Conservation (phyloP, 2,888 invertebrate genomes). For the Diogma glabrata region DNA sequence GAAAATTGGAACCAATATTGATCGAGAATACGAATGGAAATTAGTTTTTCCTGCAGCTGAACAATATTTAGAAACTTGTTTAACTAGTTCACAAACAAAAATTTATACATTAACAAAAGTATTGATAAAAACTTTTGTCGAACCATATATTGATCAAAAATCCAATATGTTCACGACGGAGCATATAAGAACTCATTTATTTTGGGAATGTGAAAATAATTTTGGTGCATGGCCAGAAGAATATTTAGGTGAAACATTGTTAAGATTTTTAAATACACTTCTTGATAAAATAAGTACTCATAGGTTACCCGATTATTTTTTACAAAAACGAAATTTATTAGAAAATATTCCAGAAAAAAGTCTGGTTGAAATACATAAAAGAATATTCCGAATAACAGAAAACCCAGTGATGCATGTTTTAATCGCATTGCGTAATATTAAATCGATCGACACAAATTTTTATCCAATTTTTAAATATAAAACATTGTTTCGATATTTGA, state of each 20-base stretch:
- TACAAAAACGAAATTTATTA: slow-evolving; percentile 59
- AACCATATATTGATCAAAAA: slow-evolving; percentile 46
- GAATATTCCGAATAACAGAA: slow-evolving; percentile 54
- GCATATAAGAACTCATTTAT: slow-evolving; percentile 61
- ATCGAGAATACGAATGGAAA: slow-evolving; percentile 64
- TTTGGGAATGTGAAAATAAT: slow-evolving; percentile 66
- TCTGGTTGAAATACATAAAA: slow-evolving; percentile 51
- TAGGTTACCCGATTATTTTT: slow-evolving; percentile 59
- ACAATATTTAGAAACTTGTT: slow-evolving; percentile 56
- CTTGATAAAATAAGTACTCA: slow-evolving; percentile 49
- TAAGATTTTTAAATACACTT: slow-evolving; percentile 49
- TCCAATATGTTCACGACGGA: slow-evolving; percentile 51
- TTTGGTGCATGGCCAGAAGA: slow-evolving; percentile 63
- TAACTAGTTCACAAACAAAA: slow-evolving; percentile 58
- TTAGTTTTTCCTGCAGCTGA: slow-evolving; percentile 67
- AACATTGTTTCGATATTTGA: slow-evolving; percentile 46
- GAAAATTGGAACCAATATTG: slow-evolving; percentile 47
- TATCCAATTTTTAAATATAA: slow-evolving; percentile 52
- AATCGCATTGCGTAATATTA: slow-evolving; percentile 54
- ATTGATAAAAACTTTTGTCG: slow-evolving; percentile 61
- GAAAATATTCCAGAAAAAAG: slow-evolving; percentile 54
- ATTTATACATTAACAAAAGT: slow-evolving; percentile 56
- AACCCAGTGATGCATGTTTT: slow-evolving; percentile 60
- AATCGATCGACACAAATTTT: slow-evolving; percentile 42
- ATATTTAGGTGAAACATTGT: slow-evolving; percentile 54